Conservation (phyloP, 2,113 vertebrate genomes). For the Lynx canadensis region DNA sequence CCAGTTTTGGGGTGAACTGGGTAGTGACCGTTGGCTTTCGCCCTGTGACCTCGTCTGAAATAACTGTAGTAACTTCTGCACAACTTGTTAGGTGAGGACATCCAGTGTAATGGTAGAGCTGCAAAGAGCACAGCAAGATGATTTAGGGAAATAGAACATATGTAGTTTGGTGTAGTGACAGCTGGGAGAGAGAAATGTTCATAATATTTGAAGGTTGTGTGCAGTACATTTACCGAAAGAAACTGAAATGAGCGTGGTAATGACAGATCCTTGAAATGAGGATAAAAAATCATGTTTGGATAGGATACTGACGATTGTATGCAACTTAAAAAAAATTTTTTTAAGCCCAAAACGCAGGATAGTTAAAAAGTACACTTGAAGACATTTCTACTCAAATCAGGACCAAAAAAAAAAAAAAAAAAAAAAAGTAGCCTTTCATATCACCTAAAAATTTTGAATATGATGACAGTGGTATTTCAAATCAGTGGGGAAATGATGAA, state of each 20-base stretch:
- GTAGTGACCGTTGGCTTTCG: neutral
- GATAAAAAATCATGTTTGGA: neutral
- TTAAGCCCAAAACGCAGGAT: neutral
- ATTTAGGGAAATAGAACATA: conserved; percentile 73
- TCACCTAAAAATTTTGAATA: conserved; percentile 44
- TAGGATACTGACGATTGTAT: neutral
- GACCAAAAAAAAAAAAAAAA: neutral
- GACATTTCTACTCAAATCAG: neutral
- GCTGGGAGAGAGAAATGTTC: conserved; percentile 78
- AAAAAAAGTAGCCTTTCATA: neutral
- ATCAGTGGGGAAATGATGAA: conserved; percentile 30
- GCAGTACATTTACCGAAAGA: conserved; percentile 62
- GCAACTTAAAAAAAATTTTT: neutral
- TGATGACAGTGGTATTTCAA: conserved; percentile 30
- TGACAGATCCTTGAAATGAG: conserved; percentile 54
- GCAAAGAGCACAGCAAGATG: conserved; percentile 70
- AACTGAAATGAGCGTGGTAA: conserved; percentile 58
- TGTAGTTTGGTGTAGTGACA: conserved; percentile 76
- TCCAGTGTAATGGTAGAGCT: conserved; percentile 3
- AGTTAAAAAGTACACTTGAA: neutral
- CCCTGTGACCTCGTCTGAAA: conserved; percentile 7
- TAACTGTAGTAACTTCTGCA: conserved; percentile 41
- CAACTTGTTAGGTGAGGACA: conserved; percentile 6
- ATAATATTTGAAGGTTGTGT: conserved; percentile 81
- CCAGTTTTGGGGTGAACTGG: neutral